A percentile compares a stretch with the other conserved stretches of the same genome.
phyloP scores from a whole-genome alignment of 2,888 invertebrate genomes.

The Oscheius sp. region DNA sequence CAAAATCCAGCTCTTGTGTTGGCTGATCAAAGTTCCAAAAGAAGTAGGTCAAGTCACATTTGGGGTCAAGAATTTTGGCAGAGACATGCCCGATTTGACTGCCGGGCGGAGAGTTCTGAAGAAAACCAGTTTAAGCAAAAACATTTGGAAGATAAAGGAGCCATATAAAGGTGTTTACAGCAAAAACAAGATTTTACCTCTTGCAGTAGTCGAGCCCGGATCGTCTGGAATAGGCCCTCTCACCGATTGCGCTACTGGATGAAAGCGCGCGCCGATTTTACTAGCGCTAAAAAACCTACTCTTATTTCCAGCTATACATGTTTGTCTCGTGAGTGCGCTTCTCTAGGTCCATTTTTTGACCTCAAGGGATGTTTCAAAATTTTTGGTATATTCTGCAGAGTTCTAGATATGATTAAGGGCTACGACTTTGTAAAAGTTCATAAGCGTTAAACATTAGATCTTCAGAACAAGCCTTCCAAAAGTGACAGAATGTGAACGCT shows the following conservation, averaged over 20 bases:
- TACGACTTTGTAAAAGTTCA: too few relatives aligned
- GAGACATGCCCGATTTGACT: slow-evolving; percentile 12
- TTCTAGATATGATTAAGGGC: too few relatives aligned
- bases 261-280: neutral
- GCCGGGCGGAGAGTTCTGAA: neutral
- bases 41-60: slow-evolving; percentile 26
- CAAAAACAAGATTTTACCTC: neutral
- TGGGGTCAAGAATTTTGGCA: slow-evolving; percentile 12
- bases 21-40: slow-evolving; percentile 27
- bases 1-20: slow-evolving; percentile 14
- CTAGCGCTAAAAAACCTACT: slow-evolving; percentile 1
- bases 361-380: neutral
- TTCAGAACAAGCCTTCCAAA: too few relatives aligned
- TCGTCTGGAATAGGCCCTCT: neutral
- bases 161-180: neutral
- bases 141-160: too few relatives aligned
- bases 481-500: too few relatives aligned
- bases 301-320: neutral
- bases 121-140: neutral
- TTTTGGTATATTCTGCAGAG: neutral
- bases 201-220: neutral
- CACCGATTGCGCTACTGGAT: neutral
- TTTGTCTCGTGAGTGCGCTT: too few relatives aligned
- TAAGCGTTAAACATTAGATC: too few relatives aligned
- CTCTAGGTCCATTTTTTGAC: too few relatives aligned